Evolutionary conservation across 1,140 invertebrate species (phyloP), one percentile per base, ranked within the genome.

Genomic region (Drosophila cardini): DNA sequence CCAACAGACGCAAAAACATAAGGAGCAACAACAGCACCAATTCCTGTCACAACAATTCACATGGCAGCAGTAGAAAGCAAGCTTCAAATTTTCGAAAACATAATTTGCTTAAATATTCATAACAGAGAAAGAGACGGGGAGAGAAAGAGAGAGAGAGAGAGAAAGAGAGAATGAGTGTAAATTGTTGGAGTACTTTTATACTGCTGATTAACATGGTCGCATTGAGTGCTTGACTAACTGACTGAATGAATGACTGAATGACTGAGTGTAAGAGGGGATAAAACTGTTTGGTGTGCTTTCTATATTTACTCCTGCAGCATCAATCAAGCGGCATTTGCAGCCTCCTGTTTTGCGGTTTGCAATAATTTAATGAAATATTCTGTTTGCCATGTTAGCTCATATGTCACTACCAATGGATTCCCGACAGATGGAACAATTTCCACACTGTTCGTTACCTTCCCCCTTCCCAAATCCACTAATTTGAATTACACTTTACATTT

Each of bases 41-140:
- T 55, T 72, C 82, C 83, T 82, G 82, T 85, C 83, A 82, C 75
- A 72, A 62, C 72, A 64, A 76, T 67, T 76, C 64, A 64, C 26
- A 46, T 75, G 61, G 46, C 76, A 67, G 36, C 48, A 43, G 26
- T 13, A 42, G 38, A 55, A 16, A 38, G 42, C 58, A 67, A 48
- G 40, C 48, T 30, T 38, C 53, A 60, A 42, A 57, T 71, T 62
- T 57, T 36, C 48, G 45, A 63, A 83, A 79, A 30, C 60, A 80
- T 89, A 89, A 87, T 87, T 87, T 65, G 58, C 76, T 80, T 71
- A 77, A 87, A 87, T 89, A 87, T 87, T 87, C 80, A 89, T 77
- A 68, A 46, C 62, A 73, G 57, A 60, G 75, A 26, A 26, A 21
- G 21, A 21, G 21, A 21, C 2, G 0, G 21, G 4, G 21, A 1